These are phyloP conservation scores for Agapornis canus DNA, from an alignment of 2,797 vertebrate genomes.

Conservation along the genomic window DNA sequence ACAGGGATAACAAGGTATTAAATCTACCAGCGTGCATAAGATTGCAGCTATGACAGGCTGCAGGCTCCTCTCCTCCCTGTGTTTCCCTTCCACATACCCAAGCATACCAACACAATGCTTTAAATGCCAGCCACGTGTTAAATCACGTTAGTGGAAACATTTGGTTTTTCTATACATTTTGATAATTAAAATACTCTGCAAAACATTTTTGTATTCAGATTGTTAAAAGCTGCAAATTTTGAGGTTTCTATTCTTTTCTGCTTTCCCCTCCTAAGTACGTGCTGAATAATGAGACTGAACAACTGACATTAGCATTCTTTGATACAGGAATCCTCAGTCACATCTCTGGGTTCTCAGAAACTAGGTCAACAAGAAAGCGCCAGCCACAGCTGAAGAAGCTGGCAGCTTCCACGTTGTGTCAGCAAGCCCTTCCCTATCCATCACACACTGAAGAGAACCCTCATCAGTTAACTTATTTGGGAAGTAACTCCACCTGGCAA, in stretches of 20 bases:
- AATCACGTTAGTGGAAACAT: neutral
- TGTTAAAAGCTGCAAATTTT: neutral
- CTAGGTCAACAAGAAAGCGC: neutral
- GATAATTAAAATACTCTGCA: neutral
- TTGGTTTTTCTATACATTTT: fast-evolving
- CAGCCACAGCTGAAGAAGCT: neutral
- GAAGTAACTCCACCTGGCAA: neutral
- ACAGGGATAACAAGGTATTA: neutral
- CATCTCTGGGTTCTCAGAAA: conserved; percentile 9
- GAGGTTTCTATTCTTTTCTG: neutral
- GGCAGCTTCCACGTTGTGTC: neutral
- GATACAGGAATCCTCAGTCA: neutral
- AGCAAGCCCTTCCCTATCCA: neutral
- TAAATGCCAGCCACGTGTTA: neutral
- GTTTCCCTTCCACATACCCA: neutral
- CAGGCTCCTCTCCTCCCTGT: neutral
- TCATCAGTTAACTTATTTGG: neutral
- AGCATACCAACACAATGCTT: neutral
- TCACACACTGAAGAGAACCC: fast-evolving
- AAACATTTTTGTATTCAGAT: neutral
- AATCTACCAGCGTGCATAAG: neutral
- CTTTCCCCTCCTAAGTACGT: neutral
- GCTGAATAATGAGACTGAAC: neutral
- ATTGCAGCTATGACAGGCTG: neutral
- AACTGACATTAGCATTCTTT: neutral